These are phyloP conservation scores for Drosophila neonasuta DNA, from an alignment of 2,888 invertebrate species.

Conservation along the genomic window DNA sequence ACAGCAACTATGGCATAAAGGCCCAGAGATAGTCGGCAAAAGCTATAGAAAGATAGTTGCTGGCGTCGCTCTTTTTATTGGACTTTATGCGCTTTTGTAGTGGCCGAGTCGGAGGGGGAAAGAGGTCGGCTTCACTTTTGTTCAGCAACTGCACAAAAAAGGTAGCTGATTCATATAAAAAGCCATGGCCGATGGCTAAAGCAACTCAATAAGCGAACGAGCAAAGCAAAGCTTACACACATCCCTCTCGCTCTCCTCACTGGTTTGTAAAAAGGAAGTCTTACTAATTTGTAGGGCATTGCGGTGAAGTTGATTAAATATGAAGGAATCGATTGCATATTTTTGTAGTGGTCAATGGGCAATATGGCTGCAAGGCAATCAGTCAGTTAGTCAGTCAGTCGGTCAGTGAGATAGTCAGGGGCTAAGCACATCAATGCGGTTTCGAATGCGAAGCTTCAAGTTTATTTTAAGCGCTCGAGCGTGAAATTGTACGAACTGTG, in stretches of 20 bases:
- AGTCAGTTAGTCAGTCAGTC: conserved; percentile 1
- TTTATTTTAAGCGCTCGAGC: conserved; percentile 45
- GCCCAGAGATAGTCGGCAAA: conserved; percentile 69
- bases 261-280: conserved; percentile 51
- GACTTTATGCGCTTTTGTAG: conserved; percentile 76
- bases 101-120: not conserved
- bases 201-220: conserved; percentile 69
- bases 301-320: conserved; percentile 68
- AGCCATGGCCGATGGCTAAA: conserved; percentile 64
- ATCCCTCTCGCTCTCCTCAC: not conserved
- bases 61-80: conserved; percentile 74
- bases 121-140: conserved; percentile 19
- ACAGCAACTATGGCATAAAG: conserved; percentile 44
- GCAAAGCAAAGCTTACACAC: not conserved
- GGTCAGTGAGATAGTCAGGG: conserved; percentile 3
- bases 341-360: conserved; percentile 27
- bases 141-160: conserved; percentile 29
- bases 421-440: conserved; percentile 29
- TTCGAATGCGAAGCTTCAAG: conserved; percentile 30
- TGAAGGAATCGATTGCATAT: conserved; percentile 57
- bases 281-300: conserved; percentile 64
- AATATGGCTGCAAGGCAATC: conserved; percentile 5
- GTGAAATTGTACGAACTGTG: conserved; percentile 44
- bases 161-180: conserved; percentile 66
- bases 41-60: conserved; percentile 74